Percentiles rank a stretch among this genome's conserved stretches.
Conservation (phyloP, 2,888 invertebrate genomes). For the Cheilosia pagana region DNA sequence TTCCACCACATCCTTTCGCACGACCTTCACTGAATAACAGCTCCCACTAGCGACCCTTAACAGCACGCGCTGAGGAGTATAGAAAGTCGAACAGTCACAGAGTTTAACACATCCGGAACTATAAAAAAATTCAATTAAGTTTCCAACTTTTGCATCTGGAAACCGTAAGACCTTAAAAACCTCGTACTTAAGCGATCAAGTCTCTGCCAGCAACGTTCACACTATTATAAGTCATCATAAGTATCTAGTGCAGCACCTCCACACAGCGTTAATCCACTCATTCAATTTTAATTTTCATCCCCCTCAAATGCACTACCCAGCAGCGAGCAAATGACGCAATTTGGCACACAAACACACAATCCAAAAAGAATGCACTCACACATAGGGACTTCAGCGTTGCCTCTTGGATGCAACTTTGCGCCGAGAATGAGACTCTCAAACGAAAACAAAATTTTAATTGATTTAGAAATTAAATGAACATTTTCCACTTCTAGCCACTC, state of each 20-base stretch:
- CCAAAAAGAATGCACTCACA: neutral
- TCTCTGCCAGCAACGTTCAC: slow-evolving; percentile 45
- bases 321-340: slow-evolving; percentile 63
- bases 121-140: neutral
- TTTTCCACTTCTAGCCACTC: slow-evolving; percentile 56
- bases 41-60: no score
- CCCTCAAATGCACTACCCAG: slow-evolving; percentile 65
- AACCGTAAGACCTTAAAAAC: slow-evolving; percentile 47
- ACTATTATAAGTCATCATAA: slow-evolving; percentile 62
- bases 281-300: slow-evolving; percentile 71
- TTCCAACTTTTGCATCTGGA: slow-evolving; percentile 47
- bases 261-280: slow-evolving; percentile 67
- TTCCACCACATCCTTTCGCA: no score
- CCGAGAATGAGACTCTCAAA: slow-evolving; percentile 45
- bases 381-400: neutral
- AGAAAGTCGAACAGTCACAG: no score
- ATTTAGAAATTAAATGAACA: slow-evolving; percentile 73
- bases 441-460: slow-evolving; percentile 74
- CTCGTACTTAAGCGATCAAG: no score
- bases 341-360: slow-evolving; percentile 31
- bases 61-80: no score
- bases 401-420: slow-evolving; percentile 51
- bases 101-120: neutral
- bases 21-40: no score
- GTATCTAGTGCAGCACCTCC: slow-evolving; percentile 37